A percentile compares a stretch with the other conserved stretches of the same genome.
Evolutionary conservation across 2,113 vertebrate species (phyloP).

Genomic region (Arothron firmamentum): DNA sequence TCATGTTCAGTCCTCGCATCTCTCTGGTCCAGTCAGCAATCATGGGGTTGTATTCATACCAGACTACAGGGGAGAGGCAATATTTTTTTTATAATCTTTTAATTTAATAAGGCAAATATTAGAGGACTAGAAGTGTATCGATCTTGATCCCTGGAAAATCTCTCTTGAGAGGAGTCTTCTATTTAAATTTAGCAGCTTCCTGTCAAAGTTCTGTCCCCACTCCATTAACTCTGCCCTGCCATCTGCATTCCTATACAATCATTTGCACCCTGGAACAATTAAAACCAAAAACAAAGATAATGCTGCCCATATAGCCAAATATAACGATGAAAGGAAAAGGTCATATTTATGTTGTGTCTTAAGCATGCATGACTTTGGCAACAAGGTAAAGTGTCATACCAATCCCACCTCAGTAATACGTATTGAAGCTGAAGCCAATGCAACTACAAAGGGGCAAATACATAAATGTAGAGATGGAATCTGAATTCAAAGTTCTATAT

Average conservation of each 20-base stretch:
- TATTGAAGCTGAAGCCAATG: too few relatives aligned
- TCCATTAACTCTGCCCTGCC: constrained; percentile 82
- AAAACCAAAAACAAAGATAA: constrained; percentile 11
- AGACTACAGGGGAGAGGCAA: neutral
- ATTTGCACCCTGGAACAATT: constrained; percentile 1
- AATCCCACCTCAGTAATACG: too few relatives aligned
- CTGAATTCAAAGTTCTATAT: too few relatives aligned
- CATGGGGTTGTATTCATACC: constrained; percentile 85
- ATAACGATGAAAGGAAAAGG: too few relatives aligned
- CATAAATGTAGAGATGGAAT: too few relatives aligned
- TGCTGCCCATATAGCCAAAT: neutral
- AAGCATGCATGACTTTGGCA: too few relatives aligned
- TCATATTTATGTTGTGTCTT: too few relatives aligned
- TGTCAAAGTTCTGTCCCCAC: constrained; percentile 91
- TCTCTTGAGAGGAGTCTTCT: constrained; percentile 83
- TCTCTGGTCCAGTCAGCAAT: constrained; percentile 88
- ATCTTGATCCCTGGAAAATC: constrained; percentile 79
- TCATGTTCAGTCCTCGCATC: constrained; percentile 79
- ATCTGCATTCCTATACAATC: constrained; percentile 74
- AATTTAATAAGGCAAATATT: neutral
- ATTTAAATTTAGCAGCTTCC: constrained; percentile 76
- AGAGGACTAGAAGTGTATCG: constrained; percentile 59
- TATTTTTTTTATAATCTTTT: neutral
- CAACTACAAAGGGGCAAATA: too few relatives aligned
- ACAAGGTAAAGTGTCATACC: too few relatives aligned